phyloP scores from a whole-genome alignment of 2,113 vertebrate genomes.

The Chloroceryle aenea region DNA sequence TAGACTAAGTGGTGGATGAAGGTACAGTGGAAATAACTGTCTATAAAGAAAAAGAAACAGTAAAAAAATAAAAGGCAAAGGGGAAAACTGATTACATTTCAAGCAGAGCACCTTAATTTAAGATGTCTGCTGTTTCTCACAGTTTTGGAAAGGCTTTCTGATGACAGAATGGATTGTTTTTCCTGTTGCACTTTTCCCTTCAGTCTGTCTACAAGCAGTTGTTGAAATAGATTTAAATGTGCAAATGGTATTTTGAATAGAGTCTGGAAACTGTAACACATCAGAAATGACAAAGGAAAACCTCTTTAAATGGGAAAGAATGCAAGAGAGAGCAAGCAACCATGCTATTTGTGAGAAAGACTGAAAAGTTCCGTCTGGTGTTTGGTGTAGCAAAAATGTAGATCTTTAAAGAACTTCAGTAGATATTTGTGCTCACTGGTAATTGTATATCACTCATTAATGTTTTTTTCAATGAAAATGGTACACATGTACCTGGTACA shows the following conservation, averaged over 20 bases:
- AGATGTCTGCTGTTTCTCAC: conserved; percentile 50
- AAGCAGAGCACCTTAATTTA: conserved; percentile 30
- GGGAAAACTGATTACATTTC: not conserved
- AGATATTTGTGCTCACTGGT: not conserved
- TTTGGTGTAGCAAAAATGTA: not conserved
- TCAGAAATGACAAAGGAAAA: not conserved
- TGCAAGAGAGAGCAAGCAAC: not conserved
- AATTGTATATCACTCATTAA: not conserved
- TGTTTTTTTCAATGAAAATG: not conserved
- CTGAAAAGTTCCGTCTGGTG: not conserved
- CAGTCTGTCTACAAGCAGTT: conserved; percentile 38
- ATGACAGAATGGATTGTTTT: conserved; percentile 46
- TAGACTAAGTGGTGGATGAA: not conserved
- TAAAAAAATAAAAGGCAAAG: not conserved
- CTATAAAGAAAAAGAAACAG: not conserved
- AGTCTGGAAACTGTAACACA: conserved; percentile 55
- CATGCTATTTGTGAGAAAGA: not conserved
- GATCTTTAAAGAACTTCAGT: not conserved
- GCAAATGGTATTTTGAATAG: conserved; percentile 34
- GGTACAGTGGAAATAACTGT: not conserved
- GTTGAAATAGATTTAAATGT: conserved; percentile 50
- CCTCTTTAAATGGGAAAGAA: not conserved
- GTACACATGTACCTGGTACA: not conserved
- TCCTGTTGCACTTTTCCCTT: conserved; percentile 30
- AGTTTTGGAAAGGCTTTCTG: conserved; percentile 18